These are phyloP conservation scores for Scaptomyza tumidula DNA, from an alignment of 2,888 invertebrate genomes.

Conservation along the genomic window DNA sequence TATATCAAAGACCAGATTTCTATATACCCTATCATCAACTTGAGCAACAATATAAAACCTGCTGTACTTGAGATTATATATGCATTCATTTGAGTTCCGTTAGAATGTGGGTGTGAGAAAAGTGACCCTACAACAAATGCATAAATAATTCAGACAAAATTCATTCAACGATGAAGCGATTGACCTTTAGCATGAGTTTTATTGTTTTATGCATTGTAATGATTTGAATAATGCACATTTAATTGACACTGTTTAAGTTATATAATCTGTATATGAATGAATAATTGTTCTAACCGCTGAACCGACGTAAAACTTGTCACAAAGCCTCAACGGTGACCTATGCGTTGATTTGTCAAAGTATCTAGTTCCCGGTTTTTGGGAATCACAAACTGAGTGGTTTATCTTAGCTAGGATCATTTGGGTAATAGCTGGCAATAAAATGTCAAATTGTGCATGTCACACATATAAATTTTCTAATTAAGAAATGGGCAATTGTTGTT, in stretches of 20 bases:
- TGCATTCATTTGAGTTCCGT: conserved; percentile 21
- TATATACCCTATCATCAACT: conserved; percentile 6
- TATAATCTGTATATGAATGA: neutral
- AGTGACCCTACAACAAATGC: neutral
- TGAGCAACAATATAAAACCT: conserved; percentile 40
- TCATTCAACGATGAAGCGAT: conserved; percentile 18
- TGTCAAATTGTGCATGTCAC: conserved; percentile 41
- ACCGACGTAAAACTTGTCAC: too few species aligned
- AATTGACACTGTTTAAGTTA: too few species aligned
- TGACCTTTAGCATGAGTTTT: conserved; percentile 24
- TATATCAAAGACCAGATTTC: conserved; percentile 13
- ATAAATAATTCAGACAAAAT: conserved; percentile 11
- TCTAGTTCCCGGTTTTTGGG: conserved; percentile 29
- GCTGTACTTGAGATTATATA: conserved; percentile 68
- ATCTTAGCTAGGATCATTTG: conserved; percentile 18
- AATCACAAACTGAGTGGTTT: conserved; percentile 6
- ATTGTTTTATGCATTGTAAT: neutral
- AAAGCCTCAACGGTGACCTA: neutral
- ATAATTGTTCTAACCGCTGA: conserved; percentile 36
- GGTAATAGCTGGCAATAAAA: conserved; percentile 46
- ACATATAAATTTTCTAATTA: conserved; percentile 62
- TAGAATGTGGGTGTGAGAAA: conserved; percentile 40
- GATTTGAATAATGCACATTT: conserved; percentile 15
- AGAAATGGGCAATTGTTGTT: conserved; percentile 32
- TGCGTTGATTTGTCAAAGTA: conserved; percentile 53